Base-by-base conservation (phyloP, 2,797 vertebrate species). In the Melanotaenia maccullochi region DNA sequence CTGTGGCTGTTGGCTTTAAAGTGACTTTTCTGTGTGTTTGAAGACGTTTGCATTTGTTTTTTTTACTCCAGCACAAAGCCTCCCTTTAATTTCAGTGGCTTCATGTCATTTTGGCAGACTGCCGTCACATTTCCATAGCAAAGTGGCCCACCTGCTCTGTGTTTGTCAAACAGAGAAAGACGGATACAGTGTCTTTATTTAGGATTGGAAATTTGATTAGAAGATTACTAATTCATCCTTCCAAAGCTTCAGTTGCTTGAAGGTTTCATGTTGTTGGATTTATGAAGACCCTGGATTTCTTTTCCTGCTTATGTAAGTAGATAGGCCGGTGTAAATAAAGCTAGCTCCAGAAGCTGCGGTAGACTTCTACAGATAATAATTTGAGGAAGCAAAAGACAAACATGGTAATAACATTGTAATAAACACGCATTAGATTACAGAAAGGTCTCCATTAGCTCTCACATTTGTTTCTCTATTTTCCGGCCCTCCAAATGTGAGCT, bases 101-200 rank as follows among this genome's bases (percentile, higher is more conserved):
- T 60, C 30, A 61, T 54, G 61, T 63, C 78, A 33, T 76, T 78
- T 79, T 84, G 71, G 85, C 54, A 18, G 79, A 67, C 70, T 65
- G 79, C 52, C 76, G 51, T 79, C 58, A 66, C 79, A 81, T 85
- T 85, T 83, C 67, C 81, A 83, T 52, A 79, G 76, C 38, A 51
- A 71, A 91, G 86, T 82, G 82, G 82, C 82, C 86, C 84, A 90
- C 86, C 87, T 90, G 90, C 89, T 90, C 83, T 68, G 73, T 90
- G 85, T 90, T 89, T 88, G 86, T 82, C 64, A 81, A 51, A 69
- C 28, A 0, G 54, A 74, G 71, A 64, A 78, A 83, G 63, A 68
- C 22, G 68, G 81, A 88, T 87, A 82, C 71, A 56, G 66, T 67
- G 73, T 85, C 85, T 92, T 87, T 85, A 78, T 89, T 89, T 90